Conservation (phyloP, 1,140 invertebrate genomes). For the Dendrolimus punctatus region DNA sequence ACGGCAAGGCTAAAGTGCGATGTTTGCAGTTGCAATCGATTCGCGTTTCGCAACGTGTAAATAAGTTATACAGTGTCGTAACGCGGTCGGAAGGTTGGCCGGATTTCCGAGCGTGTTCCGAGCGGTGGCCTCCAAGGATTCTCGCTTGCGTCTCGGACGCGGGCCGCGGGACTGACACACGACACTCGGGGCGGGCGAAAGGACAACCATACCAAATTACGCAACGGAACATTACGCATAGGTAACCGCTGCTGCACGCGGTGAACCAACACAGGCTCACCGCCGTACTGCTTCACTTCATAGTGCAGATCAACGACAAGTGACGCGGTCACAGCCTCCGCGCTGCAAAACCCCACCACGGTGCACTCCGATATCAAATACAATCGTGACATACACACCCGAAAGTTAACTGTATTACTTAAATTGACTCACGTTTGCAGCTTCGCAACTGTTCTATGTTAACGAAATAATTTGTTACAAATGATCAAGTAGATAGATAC, state of each 20-base stretch:
- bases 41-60: slow-evolving; percentile 68
- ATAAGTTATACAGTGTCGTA: slow-evolving; percentile 67
- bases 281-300: background rate
- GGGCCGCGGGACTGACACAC: slow-evolving; percentile 13
- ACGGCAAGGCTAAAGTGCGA: slow-evolving; percentile 64
- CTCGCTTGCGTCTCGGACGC: slow-evolving; percentile 46
- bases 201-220: slow-evolving; percentile 40
- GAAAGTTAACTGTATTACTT: slow-evolving; percentile 26
- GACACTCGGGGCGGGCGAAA: slow-evolving; percentile 38
- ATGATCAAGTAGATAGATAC: slow-evolving; percentile 30
- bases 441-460: slow-evolving; percentile 31
- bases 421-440: slow-evolving; percentile 39
- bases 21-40: slow-evolving; percentile 69
- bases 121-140: slow-evolving; percentile 64
- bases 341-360: slow-evolving; percentile 7
- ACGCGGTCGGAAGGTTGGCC: slow-evolving; percentile 70
- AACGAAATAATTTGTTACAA: slow-evolving; percentile 35
- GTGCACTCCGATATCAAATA: slow-evolving; percentile 16
- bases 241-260: slow-evolving; percentile 15
- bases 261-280: slow-evolving; percentile 7
- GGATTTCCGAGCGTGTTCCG: slow-evolving; percentile 69
- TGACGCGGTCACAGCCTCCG: no score
- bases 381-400: slow-evolving; percentile 21
- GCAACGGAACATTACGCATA: slow-evolving; percentile 30
- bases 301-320: no score